Evolutionary conservation across 1,140 invertebrate genomes (phyloP).

Genomic region (Scylla paramamosain): DNA sequence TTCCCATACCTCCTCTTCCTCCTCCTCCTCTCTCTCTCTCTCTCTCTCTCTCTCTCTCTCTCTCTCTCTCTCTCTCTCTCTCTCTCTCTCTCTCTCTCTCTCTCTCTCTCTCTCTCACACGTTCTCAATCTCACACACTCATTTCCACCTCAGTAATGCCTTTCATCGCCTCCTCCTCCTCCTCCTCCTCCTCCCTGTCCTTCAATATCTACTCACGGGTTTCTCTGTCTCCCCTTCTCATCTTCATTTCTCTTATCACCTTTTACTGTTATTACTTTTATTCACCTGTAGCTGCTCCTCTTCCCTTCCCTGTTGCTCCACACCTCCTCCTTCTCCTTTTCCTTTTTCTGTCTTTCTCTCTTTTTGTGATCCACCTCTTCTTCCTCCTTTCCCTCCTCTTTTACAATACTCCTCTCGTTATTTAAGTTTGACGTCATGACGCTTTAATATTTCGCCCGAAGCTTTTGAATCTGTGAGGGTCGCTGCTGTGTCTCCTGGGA

Average conservation of each 20-base stretch:
- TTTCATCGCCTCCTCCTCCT: background rate
- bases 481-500: background rate
- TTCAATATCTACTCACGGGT: background rate
- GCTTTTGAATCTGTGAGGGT: background rate
- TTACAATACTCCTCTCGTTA: background rate
- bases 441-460: background rate
- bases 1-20: background rate
- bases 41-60: too few relatives aligned
- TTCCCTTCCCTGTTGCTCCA: background rate
- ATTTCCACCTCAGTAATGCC: constrained; percentile 11
- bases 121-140: background rate
- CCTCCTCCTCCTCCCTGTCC: background rate
- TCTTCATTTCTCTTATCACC: too few relatives aligned
- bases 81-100: background rate
- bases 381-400: background rate
- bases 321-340: too few relatives aligned
- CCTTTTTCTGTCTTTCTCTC: background rate
- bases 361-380: background rate
- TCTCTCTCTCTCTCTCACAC: too few relatives aligned
- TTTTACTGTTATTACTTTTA: too few relatives aligned
- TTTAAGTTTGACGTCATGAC: background rate
- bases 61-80: background rate
- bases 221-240: too few relatives aligned
- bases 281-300: background rate
- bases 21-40: background rate